phyloP scores from a whole-genome alignment of 2,797 vertebrate species.

The Cygnus olor region DNA sequence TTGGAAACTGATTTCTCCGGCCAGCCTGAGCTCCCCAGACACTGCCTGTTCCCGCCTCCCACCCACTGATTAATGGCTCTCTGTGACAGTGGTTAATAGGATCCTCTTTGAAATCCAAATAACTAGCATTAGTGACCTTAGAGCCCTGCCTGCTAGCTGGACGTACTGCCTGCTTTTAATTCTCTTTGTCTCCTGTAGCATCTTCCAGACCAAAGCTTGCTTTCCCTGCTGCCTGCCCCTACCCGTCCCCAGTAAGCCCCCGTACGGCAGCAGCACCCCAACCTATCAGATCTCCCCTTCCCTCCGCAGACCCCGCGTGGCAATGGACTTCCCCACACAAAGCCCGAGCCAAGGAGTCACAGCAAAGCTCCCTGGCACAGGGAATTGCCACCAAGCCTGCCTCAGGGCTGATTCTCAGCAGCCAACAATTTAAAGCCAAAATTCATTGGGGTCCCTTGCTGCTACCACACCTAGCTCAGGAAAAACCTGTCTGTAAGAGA shows the following conservation, averaged over 20 bases:
- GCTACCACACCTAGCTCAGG: slow-evolving; percentile 35
- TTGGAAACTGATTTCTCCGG: slow-evolving; percentile 29
- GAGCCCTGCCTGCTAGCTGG: slow-evolving; percentile 18
- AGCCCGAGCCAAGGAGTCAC: not conserved
- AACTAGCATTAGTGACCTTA: slow-evolving; percentile 49
- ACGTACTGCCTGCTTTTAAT: not conserved
- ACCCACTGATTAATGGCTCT: slow-evolving; percentile 43
- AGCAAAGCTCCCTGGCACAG: slow-evolving; percentile 14
- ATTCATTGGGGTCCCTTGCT: not conserved
- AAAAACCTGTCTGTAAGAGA: slow-evolving; percentile 52
- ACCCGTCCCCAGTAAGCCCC: not conserved
- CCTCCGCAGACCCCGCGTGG: not conserved
- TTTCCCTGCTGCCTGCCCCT: not conserved
- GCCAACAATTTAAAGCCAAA: slow-evolving; percentile 34
- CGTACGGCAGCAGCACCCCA: not conserved
- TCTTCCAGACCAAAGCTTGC: not conserved
- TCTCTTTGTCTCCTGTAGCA: not conserved
- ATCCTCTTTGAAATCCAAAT: slow-evolving; percentile 61
- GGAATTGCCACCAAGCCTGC: not conserved
- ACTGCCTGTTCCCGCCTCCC: not conserved
- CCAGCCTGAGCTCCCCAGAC: slow-evolving; percentile 11
- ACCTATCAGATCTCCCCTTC: not conserved
- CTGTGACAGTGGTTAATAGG: slow-evolving; percentile 12
- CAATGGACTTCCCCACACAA: not conserved
- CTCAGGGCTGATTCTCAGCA: slow-evolving; percentile 40